Base-by-base conservation (phyloP, 1,140 invertebrate species). In the Diabrotica undecimpunctata region DNA sequence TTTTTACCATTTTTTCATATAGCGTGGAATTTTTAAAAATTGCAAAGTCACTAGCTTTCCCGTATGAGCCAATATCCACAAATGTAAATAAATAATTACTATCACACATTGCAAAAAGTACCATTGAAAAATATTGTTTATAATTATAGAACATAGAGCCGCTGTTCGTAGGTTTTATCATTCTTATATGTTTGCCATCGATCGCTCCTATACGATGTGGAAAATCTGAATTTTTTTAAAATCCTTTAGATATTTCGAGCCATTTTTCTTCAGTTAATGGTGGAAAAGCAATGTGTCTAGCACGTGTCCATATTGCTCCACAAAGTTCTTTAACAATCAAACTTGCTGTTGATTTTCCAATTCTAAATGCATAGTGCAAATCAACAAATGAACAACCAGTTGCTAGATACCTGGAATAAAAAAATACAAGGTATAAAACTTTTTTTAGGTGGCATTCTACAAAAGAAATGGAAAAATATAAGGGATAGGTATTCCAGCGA, bases 301-400 rank as follows among this genome's bases (percentile, higher is more conserved):
- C 63, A 51, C 61, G 46, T 65, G 71, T 70, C 75, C 74, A 79
- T 46, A 78, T 64, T 56, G 66, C 65, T 67, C 70, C 39, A 69
- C 70, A 78, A 37, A 71, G 71, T 70, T 73, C 69, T 61, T 68
- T 54, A 46, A 76, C 72, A 64, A 75, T 74, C 14, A 61, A 61
- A 58, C 50, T 41, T 36, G 72, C 67, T 53, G 74, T 77, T 54
- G 56, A 59, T 64, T 55, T 59, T 54, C 66, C 74, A 56, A 73
- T 62, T 56, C 69, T 62, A 62, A 65, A 77, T 64, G 56, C 52
- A 61, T 71, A 71, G 64, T 71, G 61, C 64, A 72, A 58, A 68
- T 72, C 64, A 58, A 54, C 66, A 64, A 70, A 70, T 69, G 66
- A 66, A 66, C 65, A 70, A 52, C 71, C 71, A 61, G 65, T 61